These are phyloP conservation scores for Melanerpes aurifrons DNA, from an alignment of 2,113 vertebrate genomes.

Conservation along the genomic window DNA sequence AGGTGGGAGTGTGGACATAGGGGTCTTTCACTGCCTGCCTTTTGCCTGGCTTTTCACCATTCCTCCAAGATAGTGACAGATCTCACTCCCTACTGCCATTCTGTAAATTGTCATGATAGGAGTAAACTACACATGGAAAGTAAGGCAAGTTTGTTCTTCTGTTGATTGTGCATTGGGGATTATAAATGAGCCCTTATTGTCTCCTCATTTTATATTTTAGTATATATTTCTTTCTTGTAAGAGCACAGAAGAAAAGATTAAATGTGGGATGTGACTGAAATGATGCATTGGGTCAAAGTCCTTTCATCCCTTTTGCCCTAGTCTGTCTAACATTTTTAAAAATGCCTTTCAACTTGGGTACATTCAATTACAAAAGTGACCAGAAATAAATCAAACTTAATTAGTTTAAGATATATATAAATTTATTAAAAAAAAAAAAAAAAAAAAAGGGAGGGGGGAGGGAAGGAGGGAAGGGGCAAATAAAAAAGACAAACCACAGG, in stretches of 20 bases:
- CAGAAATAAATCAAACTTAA: conserved; percentile 55
- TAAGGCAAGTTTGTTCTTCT: neutral
- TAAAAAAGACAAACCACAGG: neutral
- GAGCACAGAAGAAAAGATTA: neutral
- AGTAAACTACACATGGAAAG: neutral
- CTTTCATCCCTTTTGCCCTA: conserved; percentile 50
- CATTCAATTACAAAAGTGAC: conserved; percentile 56
- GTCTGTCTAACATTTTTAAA: neutral
- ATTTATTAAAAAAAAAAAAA: neutral
- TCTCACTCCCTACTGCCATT: neutral
- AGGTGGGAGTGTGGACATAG: neutral
- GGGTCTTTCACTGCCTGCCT: neutral
- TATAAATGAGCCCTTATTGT: conserved; percentile 37
- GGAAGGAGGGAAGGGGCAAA: neutral
- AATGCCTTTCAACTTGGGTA: conserved; percentile 36
- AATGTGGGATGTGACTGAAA: neutral
- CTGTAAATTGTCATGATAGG: neutral
- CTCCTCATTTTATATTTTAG: conserved; percentile 37
- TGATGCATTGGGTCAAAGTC: conserved; percentile 2
- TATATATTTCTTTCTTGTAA: neutral
- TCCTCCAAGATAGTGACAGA: neutral
- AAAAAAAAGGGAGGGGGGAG: neutral
- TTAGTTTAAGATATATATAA: neutral
- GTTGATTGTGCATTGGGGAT: neutral
- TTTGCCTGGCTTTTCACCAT: neutral